Evolutionary conservation across 2,888 invertebrate species (phyloP).

Genomic region (Belgica antarctica): DNA sequence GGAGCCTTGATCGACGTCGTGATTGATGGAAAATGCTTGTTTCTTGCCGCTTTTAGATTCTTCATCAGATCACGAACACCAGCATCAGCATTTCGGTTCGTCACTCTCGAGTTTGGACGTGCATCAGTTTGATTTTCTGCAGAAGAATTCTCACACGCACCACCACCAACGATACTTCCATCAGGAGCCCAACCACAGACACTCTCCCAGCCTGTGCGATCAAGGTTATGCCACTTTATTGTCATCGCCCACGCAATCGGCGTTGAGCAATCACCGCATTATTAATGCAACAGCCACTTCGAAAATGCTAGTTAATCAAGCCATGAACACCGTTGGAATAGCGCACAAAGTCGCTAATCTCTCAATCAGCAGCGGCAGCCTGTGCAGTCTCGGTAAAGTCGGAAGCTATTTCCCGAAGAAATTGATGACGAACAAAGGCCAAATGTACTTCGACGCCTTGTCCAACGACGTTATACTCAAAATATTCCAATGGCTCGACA

Average conservation of each 20-base stretch:
- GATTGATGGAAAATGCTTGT: not conserved
- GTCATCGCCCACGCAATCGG: constrained; percentile 57
- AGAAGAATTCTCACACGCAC: constrained; percentile 34
- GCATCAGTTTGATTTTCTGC: constrained; percentile 38
- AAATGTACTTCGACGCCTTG: constrained; percentile 61
- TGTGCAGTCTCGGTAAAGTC: constrained; percentile 38
- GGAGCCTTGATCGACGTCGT: not conserved
- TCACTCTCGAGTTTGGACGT: constrained; percentile 35
- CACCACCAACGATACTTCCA: constrained; percentile 34
- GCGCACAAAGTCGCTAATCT: constrained; percentile 36
- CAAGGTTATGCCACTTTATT: constrained; percentile 80
- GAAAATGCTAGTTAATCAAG: constrained; percentile 47
- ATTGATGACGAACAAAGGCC: constrained; percentile 50
- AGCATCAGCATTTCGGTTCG: constrained; percentile 38
- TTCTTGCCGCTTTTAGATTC: constrained; percentile 33
- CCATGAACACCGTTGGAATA: constrained; percentile 30
- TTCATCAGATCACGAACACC: constrained; percentile 41
- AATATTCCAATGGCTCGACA: constrained; percentile 69
- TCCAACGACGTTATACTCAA: constrained; percentile 67
- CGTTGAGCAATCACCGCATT: constrained; percentile 53
- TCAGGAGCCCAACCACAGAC: constrained; percentile 49
- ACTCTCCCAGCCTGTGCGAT: constrained; percentile 68
- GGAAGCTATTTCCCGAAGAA: constrained; percentile 46
- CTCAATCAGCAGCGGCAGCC: constrained; percentile 32
- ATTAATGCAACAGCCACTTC: constrained; percentile 52